These are phyloP conservation scores for Notothenia rossii DNA, from an alignment of 2,113 vertebrate species.

Conservation along the genomic window DNA sequence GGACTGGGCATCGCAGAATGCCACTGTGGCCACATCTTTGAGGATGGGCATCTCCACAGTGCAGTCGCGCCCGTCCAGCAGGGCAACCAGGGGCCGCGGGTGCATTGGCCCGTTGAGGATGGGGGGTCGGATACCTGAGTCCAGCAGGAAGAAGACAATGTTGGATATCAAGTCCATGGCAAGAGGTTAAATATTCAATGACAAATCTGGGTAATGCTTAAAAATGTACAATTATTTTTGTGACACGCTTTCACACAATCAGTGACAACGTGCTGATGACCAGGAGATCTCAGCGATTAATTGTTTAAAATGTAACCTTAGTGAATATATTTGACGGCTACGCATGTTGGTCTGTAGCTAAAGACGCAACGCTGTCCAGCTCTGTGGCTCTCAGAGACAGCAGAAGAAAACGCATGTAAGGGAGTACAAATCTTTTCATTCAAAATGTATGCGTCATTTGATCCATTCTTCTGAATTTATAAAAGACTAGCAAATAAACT, in stretches of 20 bases:
- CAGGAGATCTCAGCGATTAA: too few relatives aligned
- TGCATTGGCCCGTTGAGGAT: constrained; percentile 93
- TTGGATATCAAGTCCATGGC: neutral
- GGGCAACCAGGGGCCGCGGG: constrained; percentile 90
- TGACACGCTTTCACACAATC: too few relatives aligned
- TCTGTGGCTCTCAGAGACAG: too few relatives aligned
- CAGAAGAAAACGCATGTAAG: too few relatives aligned
- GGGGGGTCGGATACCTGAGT: constrained; percentile 90
- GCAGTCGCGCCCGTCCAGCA: constrained; percentile 92
- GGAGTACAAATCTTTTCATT: too few relatives aligned
- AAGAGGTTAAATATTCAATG: neutral
- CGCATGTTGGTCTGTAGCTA: too few relatives aligned
- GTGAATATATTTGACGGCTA: too few relatives aligned
- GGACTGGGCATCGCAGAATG: constrained; percentile 93
- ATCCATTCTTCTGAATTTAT: too few relatives aligned
- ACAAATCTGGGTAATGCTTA: neutral
- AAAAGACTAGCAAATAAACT: too few relatives aligned
- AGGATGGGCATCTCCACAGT: constrained; percentile 94
- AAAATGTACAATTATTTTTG: neutral
- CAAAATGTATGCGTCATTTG: too few relatives aligned
- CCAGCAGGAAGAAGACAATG: neutral
- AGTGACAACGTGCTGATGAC: constrained; percentile 2
- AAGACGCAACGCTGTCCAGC: too few relatives aligned
- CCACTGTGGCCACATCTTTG: constrained; percentile 93
- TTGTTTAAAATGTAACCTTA: too few relatives aligned